These are phyloP conservation scores for Ectropis grisescens DNA, from an alignment of 1,140 invertebrate species.

Conservation along the genomic window DNA sequence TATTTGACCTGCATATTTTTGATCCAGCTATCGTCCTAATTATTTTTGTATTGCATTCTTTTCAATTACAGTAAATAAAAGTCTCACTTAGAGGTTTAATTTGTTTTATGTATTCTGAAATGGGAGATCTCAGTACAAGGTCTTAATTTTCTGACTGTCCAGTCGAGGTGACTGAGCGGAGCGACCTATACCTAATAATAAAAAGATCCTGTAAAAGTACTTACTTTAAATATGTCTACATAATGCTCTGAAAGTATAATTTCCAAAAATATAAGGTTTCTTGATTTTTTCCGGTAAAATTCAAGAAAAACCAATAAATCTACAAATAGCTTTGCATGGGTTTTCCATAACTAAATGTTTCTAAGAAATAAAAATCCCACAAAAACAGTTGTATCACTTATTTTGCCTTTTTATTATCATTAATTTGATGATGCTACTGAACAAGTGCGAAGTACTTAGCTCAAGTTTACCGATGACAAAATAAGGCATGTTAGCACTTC, in stretches of 20 bases:
- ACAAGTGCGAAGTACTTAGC: conserved; percentile 5
- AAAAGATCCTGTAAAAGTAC: neutral
- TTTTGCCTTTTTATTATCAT: conserved; percentile 18
- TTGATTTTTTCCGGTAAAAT: no score
- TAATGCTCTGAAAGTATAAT: no score
- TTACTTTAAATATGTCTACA: neutral
- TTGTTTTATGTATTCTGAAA: no score
- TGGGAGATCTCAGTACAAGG: no score
- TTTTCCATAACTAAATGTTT: conserved; percentile 4
- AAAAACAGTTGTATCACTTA: conserved; percentile 18
- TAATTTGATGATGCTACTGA: no score
- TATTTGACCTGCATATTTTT: neutral
- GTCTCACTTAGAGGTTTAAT: neutral
- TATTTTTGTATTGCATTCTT: no score
- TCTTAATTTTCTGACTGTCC: no score
- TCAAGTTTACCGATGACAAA: neutral
- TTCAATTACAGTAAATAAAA: neutral
- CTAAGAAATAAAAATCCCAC: conserved; percentile 8
- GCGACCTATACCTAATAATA: neutral
- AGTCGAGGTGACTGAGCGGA: no score
- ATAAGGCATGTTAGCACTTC: conserved; percentile 1
- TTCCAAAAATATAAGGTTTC: no score
- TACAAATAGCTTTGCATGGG: neutral
- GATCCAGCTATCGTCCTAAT: no score
- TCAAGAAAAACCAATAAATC: no score